Evolutionary conservation across 2,888 invertebrate genomes (phyloP).

Genomic region (Stegophylla sp.): DNA sequence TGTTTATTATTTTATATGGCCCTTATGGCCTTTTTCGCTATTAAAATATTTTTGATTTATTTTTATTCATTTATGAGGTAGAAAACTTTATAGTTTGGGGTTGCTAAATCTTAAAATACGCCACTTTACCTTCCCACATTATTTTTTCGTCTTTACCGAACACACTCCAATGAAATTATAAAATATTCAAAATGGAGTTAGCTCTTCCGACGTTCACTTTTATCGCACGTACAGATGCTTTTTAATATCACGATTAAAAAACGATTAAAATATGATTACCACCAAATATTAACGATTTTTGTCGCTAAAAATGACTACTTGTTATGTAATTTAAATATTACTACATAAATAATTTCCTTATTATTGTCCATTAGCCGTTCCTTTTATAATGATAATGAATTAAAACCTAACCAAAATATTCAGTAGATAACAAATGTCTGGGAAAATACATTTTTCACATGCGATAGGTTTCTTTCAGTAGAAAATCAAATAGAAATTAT

Average conservation of each 20-base stretch:
- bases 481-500: too few relatives aligned
- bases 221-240: neutral
- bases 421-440: neutral
- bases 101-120: too few relatives aligned
- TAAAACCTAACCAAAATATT: neutral
- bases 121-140: too few relatives aligned
- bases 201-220: neutral
- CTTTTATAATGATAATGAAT: neutral
- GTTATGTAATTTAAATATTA: neutral
- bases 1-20: too few relatives aligned
- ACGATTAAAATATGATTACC: neutral
- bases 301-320: neutral
- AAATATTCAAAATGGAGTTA: too few relatives aligned
- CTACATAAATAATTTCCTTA: neutral
- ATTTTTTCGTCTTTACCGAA: too few relatives aligned
- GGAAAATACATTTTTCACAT: neutral
- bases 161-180: too few relatives aligned
- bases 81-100: too few relatives aligned
- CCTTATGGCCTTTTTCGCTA: too few relatives aligned
- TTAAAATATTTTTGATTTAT: too few relatives aligned
- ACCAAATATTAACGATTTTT: neutral
- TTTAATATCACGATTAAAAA: neutral
- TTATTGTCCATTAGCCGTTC: neutral
- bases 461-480: too few relatives aligned
- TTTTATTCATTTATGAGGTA: too few relatives aligned